Conservation (phyloP, 2,797 vertebrate species). For the Gouania willdenowi region DNA sequence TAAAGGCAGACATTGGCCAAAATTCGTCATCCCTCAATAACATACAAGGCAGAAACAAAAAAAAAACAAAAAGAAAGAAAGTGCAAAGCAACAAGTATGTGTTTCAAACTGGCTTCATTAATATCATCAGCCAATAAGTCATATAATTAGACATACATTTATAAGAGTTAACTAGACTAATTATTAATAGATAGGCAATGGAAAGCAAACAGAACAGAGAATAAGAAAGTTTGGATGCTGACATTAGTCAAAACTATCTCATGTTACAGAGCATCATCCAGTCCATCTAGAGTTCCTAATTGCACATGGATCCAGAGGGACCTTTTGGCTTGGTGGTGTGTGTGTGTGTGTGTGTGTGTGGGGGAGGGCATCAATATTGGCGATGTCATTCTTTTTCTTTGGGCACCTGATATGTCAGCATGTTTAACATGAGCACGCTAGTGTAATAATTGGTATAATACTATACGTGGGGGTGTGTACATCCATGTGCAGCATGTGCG, state of each 20-base stretch:
- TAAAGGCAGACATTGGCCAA: constrained; percentile 48
- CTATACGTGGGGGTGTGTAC: neutral
- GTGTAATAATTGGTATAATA: constrained; percentile 47
- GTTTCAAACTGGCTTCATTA: constrained; percentile 54
- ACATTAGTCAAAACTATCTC: constrained; percentile 54
- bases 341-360: constrained; percentile 12
- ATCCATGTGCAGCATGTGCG: neutral
- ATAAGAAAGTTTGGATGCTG: constrained; percentile 47
- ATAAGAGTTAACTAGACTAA: constrained; percentile 39
- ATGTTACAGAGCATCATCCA: constrained; percentile 48
- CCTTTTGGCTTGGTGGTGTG: constrained; percentile 23
- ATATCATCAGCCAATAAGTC: constrained; percentile 39
- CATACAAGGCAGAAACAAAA: constrained; percentile 55
- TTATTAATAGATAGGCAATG: constrained; percentile 42
- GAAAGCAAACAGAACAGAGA: constrained; percentile 35
- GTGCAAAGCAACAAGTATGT: constrained; percentile 51
- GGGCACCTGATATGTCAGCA: constrained; percentile 31
- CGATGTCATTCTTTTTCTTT: constrained; percentile 41
- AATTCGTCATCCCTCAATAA: constrained; percentile 54
- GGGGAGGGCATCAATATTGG: neutral
- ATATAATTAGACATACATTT: constrained; percentile 19
- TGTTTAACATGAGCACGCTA: constrained; percentile 25
- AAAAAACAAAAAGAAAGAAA: too few relatives aligned
- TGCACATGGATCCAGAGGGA: constrained; percentile 39
- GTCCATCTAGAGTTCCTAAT: constrained; percentile 37